Evolutionary conservation across 2,113 vertebrate genomes (phyloP), one percentile per base, ranked within the genome.

Genomic region (Hemibagrus wyckioides): DNA sequence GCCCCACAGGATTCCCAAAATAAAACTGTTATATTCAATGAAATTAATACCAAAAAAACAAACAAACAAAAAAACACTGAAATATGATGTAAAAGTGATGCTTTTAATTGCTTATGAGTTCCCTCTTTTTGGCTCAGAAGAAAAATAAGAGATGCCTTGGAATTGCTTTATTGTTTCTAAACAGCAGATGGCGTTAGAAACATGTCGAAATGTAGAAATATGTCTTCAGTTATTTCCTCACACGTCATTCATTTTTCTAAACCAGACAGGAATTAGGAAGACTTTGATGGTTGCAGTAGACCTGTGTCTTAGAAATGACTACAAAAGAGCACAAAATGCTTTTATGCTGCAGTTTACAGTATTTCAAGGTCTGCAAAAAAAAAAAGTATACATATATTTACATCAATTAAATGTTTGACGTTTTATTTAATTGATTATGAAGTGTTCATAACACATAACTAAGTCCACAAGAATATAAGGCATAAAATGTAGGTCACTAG

Each of bases 131-230:
- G 41, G 11, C 23, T 75, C 19, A 41, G 19, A 23, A 44, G 44
- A 48, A 9, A 6, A 7, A n/a, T 8, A 52, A 9, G 4, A 75
- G 23, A 41, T 11, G 41, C 41, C 50, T 76, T 0, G 28, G 30
- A 80, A 23, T 28, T 81, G 30, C 11, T 81, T 59, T 81, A 8
- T 21, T 41, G 21, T 3, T 25, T 28, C 59, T 59, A 21, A 28
- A 28, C 79, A 81, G 79, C 79, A 81, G 79, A 41, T 59, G 79
- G 54, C 79, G 56, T 14, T 56, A 33, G n/a, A 56, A 30, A 21
- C 48, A 54, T 33, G 17, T 30, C 13, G 4, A 7, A 3, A 48
- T 48, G 9, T 48, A 48, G 44, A 48, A 48, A n/a, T 23, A 1
- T 54, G 15, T 5, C 2, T 54, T 36, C 14, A 13, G 7, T 36